A percentile compares a stretch with the other conserved stretches of the same genome.
These are phyloP conservation scores for Conops quadrifasciatus DNA, from an alignment of 2,888 invertebrate species.

Conservation along the genomic window DNA sequence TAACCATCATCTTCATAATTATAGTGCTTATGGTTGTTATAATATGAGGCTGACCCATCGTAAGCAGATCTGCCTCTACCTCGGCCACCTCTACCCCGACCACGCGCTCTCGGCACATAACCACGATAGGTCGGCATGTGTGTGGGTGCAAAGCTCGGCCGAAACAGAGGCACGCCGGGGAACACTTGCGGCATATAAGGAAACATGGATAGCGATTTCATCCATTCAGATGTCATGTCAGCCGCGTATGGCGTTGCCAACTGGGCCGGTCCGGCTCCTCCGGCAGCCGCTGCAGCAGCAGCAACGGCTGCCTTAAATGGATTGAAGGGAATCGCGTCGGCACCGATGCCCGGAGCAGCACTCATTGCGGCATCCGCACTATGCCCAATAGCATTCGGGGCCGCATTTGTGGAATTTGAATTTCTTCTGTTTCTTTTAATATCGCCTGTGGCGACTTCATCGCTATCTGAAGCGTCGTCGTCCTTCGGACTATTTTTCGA, in stretches of 20 bases:
- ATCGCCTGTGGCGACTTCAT: constrained; percentile 50
- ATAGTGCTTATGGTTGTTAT: constrained; percentile 66
- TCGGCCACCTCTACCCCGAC: constrained; percentile 66
- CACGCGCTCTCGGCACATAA: constrained; percentile 50
- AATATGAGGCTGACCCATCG: constrained; percentile 48
- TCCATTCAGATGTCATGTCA: constrained; percentile 60
- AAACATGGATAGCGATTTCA: constrained; percentile 63
- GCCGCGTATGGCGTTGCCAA: constrained; percentile 40
- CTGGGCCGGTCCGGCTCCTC: constrained; percentile 44
- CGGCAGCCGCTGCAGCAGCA: constrained; percentile 48
- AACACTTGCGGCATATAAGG: constrained; percentile 58
- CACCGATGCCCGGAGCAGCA: constrained; percentile 48
- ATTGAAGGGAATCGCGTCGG: constrained; percentile 48
- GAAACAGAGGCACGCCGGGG: constrained; percentile 54
- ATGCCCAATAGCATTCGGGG: constrained; percentile 42
- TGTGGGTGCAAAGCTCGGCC: constrained; percentile 23
- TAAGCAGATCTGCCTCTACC: constrained; percentile 56
- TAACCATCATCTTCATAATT: constrained; percentile 69
- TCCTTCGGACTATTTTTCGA: constrained; percentile 38
- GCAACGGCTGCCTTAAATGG: constrained; percentile 61
- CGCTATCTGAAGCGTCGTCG: constrained; percentile 41
- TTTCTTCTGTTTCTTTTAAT: constrained; percentile 46
- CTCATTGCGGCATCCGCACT: too few relatives aligned
- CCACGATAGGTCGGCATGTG: constrained; percentile 56
- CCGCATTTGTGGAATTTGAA: constrained; percentile 54